Evolutionary conservation across 2,888 invertebrate species (phyloP), one percentile per base, ranked within the genome.

Genomic region (Coelopa pilipes): DNA sequence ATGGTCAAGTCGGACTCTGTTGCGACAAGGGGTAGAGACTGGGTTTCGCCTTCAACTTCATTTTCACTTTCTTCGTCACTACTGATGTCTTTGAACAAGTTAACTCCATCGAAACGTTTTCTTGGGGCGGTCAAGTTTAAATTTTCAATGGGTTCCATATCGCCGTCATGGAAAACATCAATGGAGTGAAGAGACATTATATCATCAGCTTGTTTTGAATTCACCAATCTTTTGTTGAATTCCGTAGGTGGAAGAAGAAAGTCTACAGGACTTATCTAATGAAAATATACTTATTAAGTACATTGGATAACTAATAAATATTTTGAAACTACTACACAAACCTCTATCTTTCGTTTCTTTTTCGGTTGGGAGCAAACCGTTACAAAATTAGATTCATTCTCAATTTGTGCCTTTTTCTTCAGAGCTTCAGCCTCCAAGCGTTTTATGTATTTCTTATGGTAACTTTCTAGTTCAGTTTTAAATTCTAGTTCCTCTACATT

Each of bases 111-210:
- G 21, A 83, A 72, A 71, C 81, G 75, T 4, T 84, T 77, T 7
- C 85, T 82, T 0, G 86, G 87, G 45, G 69, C 47, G 3, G 74
- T 69, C 12, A 83, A 66, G 12, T 75, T 72, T 12, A 81, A 50
- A 10, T 73, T 59, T 13, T 76, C 73, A 11, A 84, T 72, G 1
- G 87, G 83, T 1, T 84, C 81, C 86, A 87, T 86, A 71, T 84
- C 78, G 57, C 77, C 50, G 75, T 83, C 82, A 50, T 76, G 75
- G 55, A 85, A 83, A 2, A 78, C 65, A 75, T 85, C 82, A 47
- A 83, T 77, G 0, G 83, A 81, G 53, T 77, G 74, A 5, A 82
- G 47, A 45, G 76, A 75, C 13, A 74, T 24, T 1, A 76, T 17
- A 62, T 78, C 74, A 45, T 59, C 72, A 15, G 13, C 45, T 15